Evolutionary conservation across 2,113 vertebrate genomes (phyloP).

Genomic region (Datnioides undecimradiatus): DNA sequence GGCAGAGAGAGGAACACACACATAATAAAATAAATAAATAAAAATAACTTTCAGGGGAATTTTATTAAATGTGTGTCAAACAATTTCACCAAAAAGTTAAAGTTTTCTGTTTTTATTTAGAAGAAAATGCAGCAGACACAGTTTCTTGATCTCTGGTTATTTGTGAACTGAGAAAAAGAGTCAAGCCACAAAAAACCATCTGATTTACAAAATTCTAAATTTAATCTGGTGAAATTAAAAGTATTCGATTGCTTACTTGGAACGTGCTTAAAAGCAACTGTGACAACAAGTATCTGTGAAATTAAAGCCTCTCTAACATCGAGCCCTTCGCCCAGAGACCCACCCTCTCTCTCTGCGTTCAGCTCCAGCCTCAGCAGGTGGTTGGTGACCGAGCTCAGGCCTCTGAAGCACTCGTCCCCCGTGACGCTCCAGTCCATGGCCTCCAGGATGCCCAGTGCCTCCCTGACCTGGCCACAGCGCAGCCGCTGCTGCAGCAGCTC

Average conservation of each 20-base stretch:
- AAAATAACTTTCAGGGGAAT: background rate
- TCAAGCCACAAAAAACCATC: too few relatives aligned
- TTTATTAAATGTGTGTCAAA: background rate
- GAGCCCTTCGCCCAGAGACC: background rate
- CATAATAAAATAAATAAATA: background rate
- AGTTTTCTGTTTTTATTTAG: background rate
- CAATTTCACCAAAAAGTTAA: background rate
- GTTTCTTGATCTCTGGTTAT: too few relatives aligned
- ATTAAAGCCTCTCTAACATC: background rate
- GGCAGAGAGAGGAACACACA: slow-evolving; percentile 36
- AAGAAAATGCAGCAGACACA: background rate
- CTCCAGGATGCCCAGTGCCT: slow-evolving; percentile 90
- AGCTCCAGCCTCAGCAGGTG: slow-evolving; percentile 93
- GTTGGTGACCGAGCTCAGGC: slow-evolving; percentile 89
- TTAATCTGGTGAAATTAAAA: too few relatives aligned
- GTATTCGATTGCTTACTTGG: too few relatives aligned
- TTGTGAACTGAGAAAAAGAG: too few relatives aligned
- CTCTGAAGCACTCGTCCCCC: slow-evolving; percentile 87
- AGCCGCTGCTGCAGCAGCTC: slow-evolving; percentile 91
- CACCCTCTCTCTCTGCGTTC: slow-evolving; percentile 86
- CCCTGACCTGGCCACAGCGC: slow-evolving; percentile 84
- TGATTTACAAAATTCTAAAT: too few relatives aligned
- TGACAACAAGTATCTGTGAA: background rate
- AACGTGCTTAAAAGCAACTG: too few relatives aligned
- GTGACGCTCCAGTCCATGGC: slow-evolving; percentile 93